Base-by-base conservation (phyloP, 2,888 invertebrate species). In the Nephrotoma appendiculata region DNA sequence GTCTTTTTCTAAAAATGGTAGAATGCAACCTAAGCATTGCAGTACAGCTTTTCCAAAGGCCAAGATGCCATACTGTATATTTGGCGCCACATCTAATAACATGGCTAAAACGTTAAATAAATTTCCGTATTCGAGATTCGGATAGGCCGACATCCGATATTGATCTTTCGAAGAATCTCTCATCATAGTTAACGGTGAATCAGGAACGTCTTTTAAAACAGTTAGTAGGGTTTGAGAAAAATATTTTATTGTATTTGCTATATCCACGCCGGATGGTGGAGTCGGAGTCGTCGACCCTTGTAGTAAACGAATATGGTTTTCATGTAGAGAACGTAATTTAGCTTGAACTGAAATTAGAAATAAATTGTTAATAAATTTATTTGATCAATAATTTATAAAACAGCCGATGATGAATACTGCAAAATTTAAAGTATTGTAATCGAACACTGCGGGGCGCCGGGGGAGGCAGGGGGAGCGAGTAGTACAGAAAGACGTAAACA, bases 231-330 rank as follows among this genome's bases (percentile, higher is more conserved):
- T 98, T 93, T 98, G 98, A 85, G 98, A 98, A 93, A 99, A 99
- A 92, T 98, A 99, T 92, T 99, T 98, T 90, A 99, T 95, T 87
- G 98, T 99, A 92, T 98, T 98, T 88, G 98, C 98, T 92, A 99
- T 97, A 92, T 99, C 99, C 88, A 96, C 94, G 88, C 99, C 99
- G 87, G 98, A 97, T 71, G 99, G 99, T 89, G 96, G 94, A 57
- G 52, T 15, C 15, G 52, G 52, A 88, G 99, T 98, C 91, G 97
- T 95, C 89, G 96, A 94, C 90, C 97, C 97, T 93, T 98, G 97
- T 91, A 97, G 94, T 89, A 98, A 94, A 89, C 99, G 95, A 90
- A 97, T 94, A 92, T 99, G 98, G 92, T 96, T 98, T 92, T 99
- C 99, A 92, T 98, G 97, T 89, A 99, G 95, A 91, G 97, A 98